phyloP scores from a whole-genome alignment of 1,140 invertebrate species.

The Chelonus insularis region DNA sequence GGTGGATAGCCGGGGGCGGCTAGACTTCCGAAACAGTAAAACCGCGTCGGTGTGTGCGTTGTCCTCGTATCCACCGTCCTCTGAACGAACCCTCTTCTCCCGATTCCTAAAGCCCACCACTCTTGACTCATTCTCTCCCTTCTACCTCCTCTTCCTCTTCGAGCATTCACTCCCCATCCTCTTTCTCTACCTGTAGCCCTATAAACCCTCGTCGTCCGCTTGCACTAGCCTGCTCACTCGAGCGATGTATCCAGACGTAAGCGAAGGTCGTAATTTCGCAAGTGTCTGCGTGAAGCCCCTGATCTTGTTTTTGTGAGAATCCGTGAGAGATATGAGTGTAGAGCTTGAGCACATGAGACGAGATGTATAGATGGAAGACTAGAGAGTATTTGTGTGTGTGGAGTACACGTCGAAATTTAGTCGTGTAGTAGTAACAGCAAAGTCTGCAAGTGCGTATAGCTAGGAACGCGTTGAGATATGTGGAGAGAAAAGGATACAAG shows the following conservation, averaged over 20 bases:
- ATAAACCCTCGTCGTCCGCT: slow-evolving; percentile 48
- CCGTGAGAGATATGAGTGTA: background rate
- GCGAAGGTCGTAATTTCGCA: slow-evolving; percentile 50
- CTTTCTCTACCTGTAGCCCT: slow-evolving; percentile 33
- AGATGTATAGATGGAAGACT: background rate
- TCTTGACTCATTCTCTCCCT: slow-evolving; percentile 10
- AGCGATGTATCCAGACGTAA: slow-evolving; percentile 49
- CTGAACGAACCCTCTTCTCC: background rate
- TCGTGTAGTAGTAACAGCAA: slow-evolving; percentile 9
- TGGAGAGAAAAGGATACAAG: background rate
- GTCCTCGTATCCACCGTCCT: slow-evolving; percentile 34
- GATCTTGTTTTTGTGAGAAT: slow-evolving; percentile 14
- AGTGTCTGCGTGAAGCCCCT: slow-evolving; percentile 41
- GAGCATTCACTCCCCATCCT: slow-evolving; percentile 11
- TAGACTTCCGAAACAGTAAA: slow-evolving; percentile 56
- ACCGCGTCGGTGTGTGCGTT: slow-evolving; percentile 43
- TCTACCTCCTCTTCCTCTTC: slow-evolving; percentile 8
- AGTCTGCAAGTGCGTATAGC: background rate
- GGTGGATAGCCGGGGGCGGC: slow-evolving; percentile 45
- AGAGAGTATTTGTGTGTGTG: background rate
- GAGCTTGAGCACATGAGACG: background rate
- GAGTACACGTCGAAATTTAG: slow-evolving; percentile 26
- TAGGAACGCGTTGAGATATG: background rate
- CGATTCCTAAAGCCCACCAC: slow-evolving; percentile 16
- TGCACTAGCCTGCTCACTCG: slow-evolving; percentile 35